phyloP scores from a whole-genome alignment of 1,140 invertebrate genomes.

The Drosophila melanogaster region DNA sequence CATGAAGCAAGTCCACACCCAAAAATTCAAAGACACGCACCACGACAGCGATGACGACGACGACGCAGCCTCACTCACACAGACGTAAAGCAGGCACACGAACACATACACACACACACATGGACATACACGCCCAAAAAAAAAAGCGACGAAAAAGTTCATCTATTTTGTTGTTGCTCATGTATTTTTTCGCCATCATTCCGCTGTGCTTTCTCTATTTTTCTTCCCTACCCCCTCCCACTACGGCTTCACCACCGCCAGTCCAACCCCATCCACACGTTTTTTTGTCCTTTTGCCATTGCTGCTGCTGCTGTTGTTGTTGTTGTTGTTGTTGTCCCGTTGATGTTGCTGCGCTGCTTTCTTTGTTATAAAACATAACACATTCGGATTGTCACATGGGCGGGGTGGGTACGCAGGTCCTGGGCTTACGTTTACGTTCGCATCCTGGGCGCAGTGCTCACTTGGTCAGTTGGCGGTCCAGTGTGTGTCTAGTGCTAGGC shows the following conservation, averaged over 20 bases:
- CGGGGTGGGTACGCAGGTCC: slow-evolving; percentile 3
- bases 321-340: neutral
- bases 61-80: slow-evolving; percentile 48
- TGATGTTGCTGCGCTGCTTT: slow-evolving; percentile 5
- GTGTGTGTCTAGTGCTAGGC: neutral
- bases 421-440: slow-evolving; percentile 46
- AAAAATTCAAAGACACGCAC: slow-evolving; percentile 81
- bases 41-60: slow-evolving; percentile 41
- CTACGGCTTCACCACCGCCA: neutral
- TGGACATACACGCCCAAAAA: slow-evolving; percentile 11
- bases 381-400: slow-evolving; percentile 13
- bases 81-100: slow-evolving; percentile 14
- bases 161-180: slow-evolving; percentile 31
- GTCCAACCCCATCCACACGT: too few species aligned
- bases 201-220: slow-evolving; percentile 7
- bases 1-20: slow-evolving; percentile 80
- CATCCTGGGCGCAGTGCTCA: slow-evolving; percentile 14
- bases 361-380: slow-evolving; percentile 53
- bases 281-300: slow-evolving; percentile 4
- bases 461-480: neutral
- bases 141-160: slow-evolving; percentile 42
- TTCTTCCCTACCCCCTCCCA: neutral
- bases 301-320: neutral
- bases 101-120: slow-evolving; percentile 28
- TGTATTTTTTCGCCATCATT: slow-evolving; percentile 25